phyloP scores from a whole-genome alignment of 2,113 vertebrate species.

The Ciconia stormi region DNA sequence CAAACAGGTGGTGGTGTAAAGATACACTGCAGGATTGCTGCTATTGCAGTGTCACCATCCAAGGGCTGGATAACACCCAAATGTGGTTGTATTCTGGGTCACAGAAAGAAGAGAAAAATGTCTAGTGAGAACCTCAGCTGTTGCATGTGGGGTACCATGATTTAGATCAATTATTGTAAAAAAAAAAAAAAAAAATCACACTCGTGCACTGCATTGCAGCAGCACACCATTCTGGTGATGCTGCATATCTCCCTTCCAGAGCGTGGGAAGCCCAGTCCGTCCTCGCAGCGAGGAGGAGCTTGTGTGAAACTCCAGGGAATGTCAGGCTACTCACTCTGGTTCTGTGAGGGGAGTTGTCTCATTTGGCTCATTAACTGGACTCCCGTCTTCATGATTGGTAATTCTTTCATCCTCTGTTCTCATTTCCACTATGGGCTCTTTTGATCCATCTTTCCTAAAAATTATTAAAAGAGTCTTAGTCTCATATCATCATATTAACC shows the following conservation, averaged over 20 bases:
- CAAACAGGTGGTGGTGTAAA: neutral
- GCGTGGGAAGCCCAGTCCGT: neutral
- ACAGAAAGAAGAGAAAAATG: neutral
- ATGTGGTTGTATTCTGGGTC: neutral
- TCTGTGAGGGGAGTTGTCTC: conserved; percentile 90
- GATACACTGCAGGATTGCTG: accelerated
- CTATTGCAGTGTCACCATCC: neutral
- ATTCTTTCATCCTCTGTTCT: conserved; percentile 89
- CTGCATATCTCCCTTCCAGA: neutral
- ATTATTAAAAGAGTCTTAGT: conserved; percentile 24
- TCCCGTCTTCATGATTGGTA: conserved; percentile 84
- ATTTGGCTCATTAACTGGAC: conserved; percentile 88
- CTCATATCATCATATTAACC: neutral
- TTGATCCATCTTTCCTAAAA: conserved; percentile 88
- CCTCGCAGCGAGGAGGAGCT: neutral
- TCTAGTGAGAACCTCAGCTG: neutral
- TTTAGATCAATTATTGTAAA: neutral
- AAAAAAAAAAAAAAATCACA: neutral
- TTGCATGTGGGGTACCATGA: accelerated
- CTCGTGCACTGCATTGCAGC: neutral
- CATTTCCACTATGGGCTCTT: conserved; percentile 90
- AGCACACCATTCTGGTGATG: neutral
- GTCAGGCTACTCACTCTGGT: conserved; percentile 79
- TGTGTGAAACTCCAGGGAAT: neutral
- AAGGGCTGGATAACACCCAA: neutral